Evolutionary conservation across 2,888 invertebrate genomes (phyloP).

Genomic region (Coecobrya sp.): DNA sequence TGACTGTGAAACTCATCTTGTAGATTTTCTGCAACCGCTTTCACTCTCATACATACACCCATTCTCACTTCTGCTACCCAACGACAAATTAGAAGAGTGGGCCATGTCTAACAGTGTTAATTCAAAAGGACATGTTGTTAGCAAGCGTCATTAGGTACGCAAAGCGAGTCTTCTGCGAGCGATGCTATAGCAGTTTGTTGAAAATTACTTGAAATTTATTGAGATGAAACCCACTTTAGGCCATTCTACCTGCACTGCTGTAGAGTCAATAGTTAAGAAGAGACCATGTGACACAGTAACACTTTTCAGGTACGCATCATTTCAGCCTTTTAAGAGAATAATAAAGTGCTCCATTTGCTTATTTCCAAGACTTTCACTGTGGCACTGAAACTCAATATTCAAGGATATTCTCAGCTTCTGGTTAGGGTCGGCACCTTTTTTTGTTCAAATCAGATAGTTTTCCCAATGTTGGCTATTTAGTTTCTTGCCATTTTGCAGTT

Average conservation of each 20-base stretch:
- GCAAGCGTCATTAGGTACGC: slow-evolving; percentile 36
- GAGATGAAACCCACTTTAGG: slow-evolving; percentile 40
- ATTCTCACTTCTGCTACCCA: neutral
- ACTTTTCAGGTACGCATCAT: slow-evolving; percentile 52
- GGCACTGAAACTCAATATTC: neutral
- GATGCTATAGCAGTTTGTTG: slow-evolving; percentile 10
- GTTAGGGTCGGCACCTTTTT: too few species aligned
- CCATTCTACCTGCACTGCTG: neutral
- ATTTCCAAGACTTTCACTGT: neutral
- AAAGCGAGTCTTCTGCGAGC: neutral
- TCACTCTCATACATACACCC: neutral
- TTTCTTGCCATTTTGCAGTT: too few species aligned
- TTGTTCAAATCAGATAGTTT: too few species aligned
- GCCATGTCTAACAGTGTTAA: slow-evolving; percentile 53
- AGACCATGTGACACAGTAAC: too few species aligned
- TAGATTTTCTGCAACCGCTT: slow-evolving; percentile 57
- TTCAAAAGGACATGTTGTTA: slow-evolving; percentile 36
- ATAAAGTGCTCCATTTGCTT: slow-evolving; percentile 33
- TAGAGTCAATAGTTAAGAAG: too few species aligned
- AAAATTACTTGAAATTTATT: slow-evolving; percentile 65
- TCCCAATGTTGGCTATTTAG: too few species aligned
- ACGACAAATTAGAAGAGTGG: slow-evolving; percentile 48
- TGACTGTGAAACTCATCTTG: slow-evolving; percentile 55
- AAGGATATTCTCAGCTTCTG: too few species aligned
- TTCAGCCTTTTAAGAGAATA: slow-evolving; percentile 41